Evolutionary conservation across 2,797 vertebrate genomes (phyloP).

Genomic region (Siniperca obscura): DNA sequence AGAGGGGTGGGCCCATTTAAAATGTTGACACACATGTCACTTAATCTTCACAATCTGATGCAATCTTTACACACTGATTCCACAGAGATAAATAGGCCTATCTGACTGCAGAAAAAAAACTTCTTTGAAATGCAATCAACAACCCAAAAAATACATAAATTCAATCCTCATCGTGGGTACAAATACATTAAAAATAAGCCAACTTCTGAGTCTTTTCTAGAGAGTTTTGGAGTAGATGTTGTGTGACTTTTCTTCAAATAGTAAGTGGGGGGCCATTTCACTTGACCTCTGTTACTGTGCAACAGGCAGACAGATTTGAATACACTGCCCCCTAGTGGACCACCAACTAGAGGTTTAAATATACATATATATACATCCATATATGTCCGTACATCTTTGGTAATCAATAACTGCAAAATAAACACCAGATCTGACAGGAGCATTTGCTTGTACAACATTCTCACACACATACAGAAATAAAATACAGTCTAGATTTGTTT

Average conservation of each 20-base stretch:
- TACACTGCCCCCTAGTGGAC: slow-evolving; percentile 77
- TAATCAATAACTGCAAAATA: slow-evolving; percentile 47
- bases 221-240: not conserved
- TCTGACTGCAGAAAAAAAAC: slow-evolving; percentile 4
- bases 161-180: not conserved
- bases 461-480: slow-evolving; percentile 9
- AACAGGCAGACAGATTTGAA: slow-evolving; percentile 53
- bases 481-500: slow-evolving; percentile 30
- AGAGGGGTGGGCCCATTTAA: slow-evolving; percentile 30
- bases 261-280: slow-evolving; percentile 14
- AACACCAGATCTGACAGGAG: slow-evolving; percentile 19
- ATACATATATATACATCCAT: not conserved
- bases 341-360: not conserved
- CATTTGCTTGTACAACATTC: slow-evolving; percentile 13
- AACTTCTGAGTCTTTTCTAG: not conserved
- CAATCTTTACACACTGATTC: slow-evolving; percentile 31
- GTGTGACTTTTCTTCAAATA: slow-evolving; percentile 15
- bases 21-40: slow-evolving; percentile 22
- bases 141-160: not conserved
- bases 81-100: not conserved
- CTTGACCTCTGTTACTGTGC: slow-evolving; percentile 36
- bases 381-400: slow-evolving; percentile 14
- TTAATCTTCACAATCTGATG: slow-evolving; percentile 42
- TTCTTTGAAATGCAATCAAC: not conserved
- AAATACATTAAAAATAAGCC: not conserved